Base-by-base conservation (phyloP, 2,797 vertebrate species). In the Melopsittacus undulatus region DNA sequence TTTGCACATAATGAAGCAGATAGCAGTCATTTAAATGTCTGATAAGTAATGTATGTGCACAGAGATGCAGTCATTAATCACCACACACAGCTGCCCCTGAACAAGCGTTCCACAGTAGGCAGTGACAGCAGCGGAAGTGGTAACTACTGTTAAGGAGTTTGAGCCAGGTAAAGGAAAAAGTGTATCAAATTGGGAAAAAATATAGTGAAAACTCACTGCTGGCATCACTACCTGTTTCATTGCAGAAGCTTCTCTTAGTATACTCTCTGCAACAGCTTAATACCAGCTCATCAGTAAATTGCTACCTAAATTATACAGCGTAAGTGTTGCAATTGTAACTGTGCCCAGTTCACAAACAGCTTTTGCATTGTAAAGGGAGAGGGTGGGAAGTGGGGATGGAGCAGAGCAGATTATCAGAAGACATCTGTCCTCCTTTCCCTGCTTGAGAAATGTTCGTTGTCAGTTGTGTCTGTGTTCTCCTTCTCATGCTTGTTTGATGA, bases 51-150 rank as follows among this genome's bases (percentile, higher is more conserved):
- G 36, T 15, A 0, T 7, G 17, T 30, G 8, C 30, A 7, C 17
- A 15, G 9, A 46, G 14, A 15, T 10, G 15, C 4, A 7, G 38
- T 21, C 30, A 2, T 23, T 52, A 29, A 42, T 80, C 34, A 11
- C 15, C 73, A 1, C 51, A 5, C 66, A 7, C 0, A 2, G 2
- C 2, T 40, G 8, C 0, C 0, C 1, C 11, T 45, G 29, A 34
- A 9, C 19, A 18, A 45, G 48, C 29, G 1, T 19, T 27, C 11
- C 14, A 5, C n/a, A 26, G 22, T 1, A 1, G 2, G 30, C 61
- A 24, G 18, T 15, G 56, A 6, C 18, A 29, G 23, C 34, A 3
- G 18, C 51, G 34, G 20, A 9, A 48, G 22, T 4, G 20, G 5
- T 73, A 54, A 10, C 27, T 27, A 4, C 13, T 21, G 4, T 9